Evolutionary conservation across 2,113 vertebrate genomes (phyloP).

Genomic region (Tichodroma muraria): DNA sequence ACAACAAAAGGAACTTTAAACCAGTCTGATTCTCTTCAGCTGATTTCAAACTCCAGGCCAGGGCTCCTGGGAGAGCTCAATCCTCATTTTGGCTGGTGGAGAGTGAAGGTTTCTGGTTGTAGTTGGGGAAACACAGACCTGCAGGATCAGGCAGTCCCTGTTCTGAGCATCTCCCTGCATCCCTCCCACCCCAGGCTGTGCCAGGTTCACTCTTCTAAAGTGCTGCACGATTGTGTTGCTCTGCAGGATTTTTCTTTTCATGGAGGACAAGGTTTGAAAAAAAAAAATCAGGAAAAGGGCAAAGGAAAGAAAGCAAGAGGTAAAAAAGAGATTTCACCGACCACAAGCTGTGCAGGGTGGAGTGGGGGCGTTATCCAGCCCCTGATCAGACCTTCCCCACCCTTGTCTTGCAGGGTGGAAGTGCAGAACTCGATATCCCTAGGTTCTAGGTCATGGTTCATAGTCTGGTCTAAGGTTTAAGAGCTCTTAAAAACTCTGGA

Average conservation of each 20-base stretch:
- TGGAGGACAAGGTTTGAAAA: background rate
- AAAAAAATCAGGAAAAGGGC: background rate
- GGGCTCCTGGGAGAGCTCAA: background rate
- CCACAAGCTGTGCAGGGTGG: background rate
- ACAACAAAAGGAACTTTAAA: background rate
- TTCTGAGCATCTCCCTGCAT: background rate
- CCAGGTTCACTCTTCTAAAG: rapidly evolving
- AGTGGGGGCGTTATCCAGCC: background rate
- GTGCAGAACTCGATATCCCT: background rate
- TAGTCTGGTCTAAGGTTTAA: background rate
- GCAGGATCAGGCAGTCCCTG: background rate
- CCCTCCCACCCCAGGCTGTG: background rate
- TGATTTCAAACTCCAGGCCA: background rate
- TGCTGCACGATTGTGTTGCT: background rate
- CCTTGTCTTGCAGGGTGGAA: background rate
- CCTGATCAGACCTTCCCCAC: background rate
- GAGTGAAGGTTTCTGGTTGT: background rate
- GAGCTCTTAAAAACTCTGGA: background rate
- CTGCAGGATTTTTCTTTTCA: background rate
- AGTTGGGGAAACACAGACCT: background rate
- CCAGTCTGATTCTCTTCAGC: background rate
- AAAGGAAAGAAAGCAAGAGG: background rate
- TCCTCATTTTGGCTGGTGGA: background rate
- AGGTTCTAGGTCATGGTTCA: background rate
- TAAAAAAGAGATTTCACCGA: background rate